A percentile compares a stretch with the other conserved stretches of the same genome.
phyloP scores from a whole-genome alignment of 2,797 vertebrate genomes.

The Neoniphon sammara region DNA sequence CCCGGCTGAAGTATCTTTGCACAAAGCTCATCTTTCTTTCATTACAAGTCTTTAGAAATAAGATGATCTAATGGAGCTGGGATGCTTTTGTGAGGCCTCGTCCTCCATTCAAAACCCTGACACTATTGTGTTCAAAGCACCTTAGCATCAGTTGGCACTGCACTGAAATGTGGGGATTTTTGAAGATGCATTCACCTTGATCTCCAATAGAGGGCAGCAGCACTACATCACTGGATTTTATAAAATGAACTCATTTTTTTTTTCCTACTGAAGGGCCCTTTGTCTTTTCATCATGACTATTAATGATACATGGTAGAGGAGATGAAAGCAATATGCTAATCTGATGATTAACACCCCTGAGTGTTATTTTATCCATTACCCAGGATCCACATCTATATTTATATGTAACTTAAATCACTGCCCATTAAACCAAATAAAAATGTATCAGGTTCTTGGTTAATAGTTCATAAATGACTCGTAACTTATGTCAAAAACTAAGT shows the following conservation, averaged over 20 bases:
- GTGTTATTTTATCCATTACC: slow-evolving; percentile 41
- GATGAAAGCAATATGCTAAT: slow-evolving; percentile 32
- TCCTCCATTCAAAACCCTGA: too few relatives aligned
- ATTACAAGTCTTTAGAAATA: not conserved
- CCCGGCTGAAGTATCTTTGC: not conserved
- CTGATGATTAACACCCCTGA: slow-evolving; percentile 45
- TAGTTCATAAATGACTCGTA: slow-evolving; percentile 15
- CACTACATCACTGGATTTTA: slow-evolving; percentile 30
- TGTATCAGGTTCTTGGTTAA: slow-evolving; percentile 16
- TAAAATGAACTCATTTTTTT: too few relatives aligned
- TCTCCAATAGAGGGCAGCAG: slow-evolving; percentile 81
- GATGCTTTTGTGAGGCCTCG: too few relatives aligned
- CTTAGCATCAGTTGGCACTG: not conserved
- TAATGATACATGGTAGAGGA: slow-evolving; percentile 30
- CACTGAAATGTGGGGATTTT: too few relatives aligned
- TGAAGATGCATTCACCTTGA: not conserved
- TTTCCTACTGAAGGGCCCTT: slow-evolving; percentile 1
- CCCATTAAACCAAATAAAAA: slow-evolving; percentile 1
- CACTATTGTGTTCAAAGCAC: not conserved
- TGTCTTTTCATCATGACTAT: slow-evolving; percentile 24
- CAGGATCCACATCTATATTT: slow-evolving; percentile 37
- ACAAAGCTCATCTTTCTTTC: not conserved
- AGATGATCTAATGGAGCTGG: not conserved
- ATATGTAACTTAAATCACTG: slow-evolving; percentile 28
- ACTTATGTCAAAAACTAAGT: not conserved